Conservation (phyloP, 2,113 vertebrate genomes). For the Scartelaos histophorus region DNA sequence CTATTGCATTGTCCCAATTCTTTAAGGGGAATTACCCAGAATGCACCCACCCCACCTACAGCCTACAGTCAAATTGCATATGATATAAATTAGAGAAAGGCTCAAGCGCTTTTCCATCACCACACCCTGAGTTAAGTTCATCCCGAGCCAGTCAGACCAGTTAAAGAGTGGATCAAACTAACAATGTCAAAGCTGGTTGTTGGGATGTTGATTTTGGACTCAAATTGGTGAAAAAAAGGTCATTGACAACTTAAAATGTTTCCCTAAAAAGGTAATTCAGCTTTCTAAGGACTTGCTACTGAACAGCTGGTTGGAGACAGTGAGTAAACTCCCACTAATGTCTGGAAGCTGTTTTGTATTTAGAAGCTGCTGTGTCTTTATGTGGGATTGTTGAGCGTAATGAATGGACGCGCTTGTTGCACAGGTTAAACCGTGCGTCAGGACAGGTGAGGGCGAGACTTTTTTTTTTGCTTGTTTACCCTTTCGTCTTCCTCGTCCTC, state of each 20-base stretch:
- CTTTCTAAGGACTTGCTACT: too few relatives aligned
- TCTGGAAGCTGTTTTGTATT: neutral
- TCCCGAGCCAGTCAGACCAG: constrained; percentile 45
- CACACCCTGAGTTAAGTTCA: constrained; percentile 21
- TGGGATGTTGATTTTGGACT: neutral
- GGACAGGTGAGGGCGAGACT: neutral
- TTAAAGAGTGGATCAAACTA: constrained; percentile 1
- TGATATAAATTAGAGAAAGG: constrained; percentile 10
- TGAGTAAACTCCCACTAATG: too few relatives aligned
- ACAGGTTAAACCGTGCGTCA: neutral
- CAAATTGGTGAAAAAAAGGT: neutral
- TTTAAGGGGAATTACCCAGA: neutral
- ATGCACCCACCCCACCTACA: constrained; percentile 25
- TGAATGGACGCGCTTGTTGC: neutral
- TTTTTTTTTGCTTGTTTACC: constrained; percentile 52
- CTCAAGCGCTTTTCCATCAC: constrained; percentile 12
- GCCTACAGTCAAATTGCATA: constrained; percentile 9
- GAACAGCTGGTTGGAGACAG: too few relatives aligned
- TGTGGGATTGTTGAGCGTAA: neutral
- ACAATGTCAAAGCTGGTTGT: neutral
- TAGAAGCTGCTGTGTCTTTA: neutral
- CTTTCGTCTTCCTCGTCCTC: constrained; percentile 47
- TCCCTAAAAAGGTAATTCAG: neutral
- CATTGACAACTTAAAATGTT: neutral
- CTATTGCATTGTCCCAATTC: neutral